Evolutionary conservation across 2,888 invertebrate species (phyloP), one percentile per base, ranked within the genome.

Genomic region (Girardia tigrina): DNA sequence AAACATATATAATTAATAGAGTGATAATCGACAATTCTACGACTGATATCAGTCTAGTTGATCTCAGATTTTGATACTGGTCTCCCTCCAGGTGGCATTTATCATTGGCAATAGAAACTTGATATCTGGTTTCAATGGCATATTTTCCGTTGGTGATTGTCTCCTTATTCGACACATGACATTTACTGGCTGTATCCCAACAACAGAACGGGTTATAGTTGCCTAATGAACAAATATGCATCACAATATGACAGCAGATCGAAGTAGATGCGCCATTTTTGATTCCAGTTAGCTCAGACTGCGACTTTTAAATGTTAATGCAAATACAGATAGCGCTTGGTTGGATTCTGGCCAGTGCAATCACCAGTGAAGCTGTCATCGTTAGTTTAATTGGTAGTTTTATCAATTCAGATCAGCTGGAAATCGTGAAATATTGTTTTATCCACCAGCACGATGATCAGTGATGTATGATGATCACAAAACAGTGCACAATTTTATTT

Each of bases 321-420:
- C 36, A 36, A 36, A 36, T 36, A 8, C 36, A 36, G 36, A 36
- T 36, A 16, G 12, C 16, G 16, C 36, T 36, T 36, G 36, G 36
- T 36, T 36, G 36, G n/a, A 56, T 56, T 56, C 23, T 2, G n/a
- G 23, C 56, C 56, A 16, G n/a, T 56, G 56, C 4, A 56, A 56
- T 56, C 56, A 56, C n/a, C 4, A 56, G 8, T 56, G 56, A 56
- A 56, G 56, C n/a, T 56, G 56, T 56, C n/a, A 56, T 56, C 4
- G 56, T 56, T 56, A 56, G 56, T 56, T 56, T 56, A 56, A 56
- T 56, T 56, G n/a, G 56, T 56, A 56, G 23, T 20, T 4, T 56
- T 56, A 56, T 56, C 4, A 56, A 56, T 56, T 56, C 56, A 56
- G 56, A 56, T 56, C 56, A 56, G 56, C 23, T n/a, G 56, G n/a